phyloP scores from a whole-genome alignment of 2,888 invertebrate genomes.

The Athripsodes cinereus region DNA sequence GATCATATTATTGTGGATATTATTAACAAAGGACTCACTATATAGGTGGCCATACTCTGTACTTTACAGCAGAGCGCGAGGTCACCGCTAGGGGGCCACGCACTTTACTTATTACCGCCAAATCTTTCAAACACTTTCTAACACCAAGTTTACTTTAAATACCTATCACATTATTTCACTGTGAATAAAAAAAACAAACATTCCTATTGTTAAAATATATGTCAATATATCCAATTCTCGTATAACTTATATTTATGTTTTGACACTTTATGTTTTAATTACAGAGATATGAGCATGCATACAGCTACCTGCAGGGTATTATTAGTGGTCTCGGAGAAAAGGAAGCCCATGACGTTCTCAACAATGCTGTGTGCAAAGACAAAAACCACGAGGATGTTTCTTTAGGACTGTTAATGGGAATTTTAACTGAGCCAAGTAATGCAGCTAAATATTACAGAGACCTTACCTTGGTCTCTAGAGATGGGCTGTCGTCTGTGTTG shows the following conservation, averaged over 20 bases:
- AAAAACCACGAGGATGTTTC: slow-evolving; percentile 90
- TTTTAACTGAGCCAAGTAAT: slow-evolving; percentile 78
- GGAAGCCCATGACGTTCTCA: slow-evolving; percentile 88
- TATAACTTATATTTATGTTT: too few relatives aligned
- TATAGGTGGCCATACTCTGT: slow-evolving; percentile 47
- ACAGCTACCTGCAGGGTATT: slow-evolving; percentile 68
- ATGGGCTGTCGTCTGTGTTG: slow-evolving; percentile 79
- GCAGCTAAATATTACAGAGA: slow-evolving; percentile 87
- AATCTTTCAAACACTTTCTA: slow-evolving; percentile 13
- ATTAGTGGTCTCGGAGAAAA: slow-evolving; percentile 84
- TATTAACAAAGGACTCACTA: slow-evolving; percentile 42
- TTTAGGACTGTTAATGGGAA: slow-evolving; percentile 81
- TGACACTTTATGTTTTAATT: too few relatives aligned
- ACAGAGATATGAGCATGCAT: slow-evolving; percentile 88
- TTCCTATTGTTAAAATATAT: too few relatives aligned
- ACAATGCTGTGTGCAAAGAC: slow-evolving; percentile 83
- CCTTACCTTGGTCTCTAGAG: slow-evolving; percentile 81
- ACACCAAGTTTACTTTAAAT: too few relatives aligned
- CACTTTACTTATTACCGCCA: slow-evolving; percentile 28
- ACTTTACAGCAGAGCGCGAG: slow-evolving; percentile 28
- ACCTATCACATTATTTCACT: too few relatives aligned
- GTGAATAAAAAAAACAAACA: too few relatives aligned
- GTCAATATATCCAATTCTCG: too few relatives aligned
- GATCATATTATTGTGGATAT: slow-evolving; percentile 20
- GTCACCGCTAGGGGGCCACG: slow-evolving; percentile 45